These are phyloP conservation scores for Harpegnathos saltator DNA, from an alignment of 1,140 invertebrate genomes.

Conservation along the genomic window DNA sequence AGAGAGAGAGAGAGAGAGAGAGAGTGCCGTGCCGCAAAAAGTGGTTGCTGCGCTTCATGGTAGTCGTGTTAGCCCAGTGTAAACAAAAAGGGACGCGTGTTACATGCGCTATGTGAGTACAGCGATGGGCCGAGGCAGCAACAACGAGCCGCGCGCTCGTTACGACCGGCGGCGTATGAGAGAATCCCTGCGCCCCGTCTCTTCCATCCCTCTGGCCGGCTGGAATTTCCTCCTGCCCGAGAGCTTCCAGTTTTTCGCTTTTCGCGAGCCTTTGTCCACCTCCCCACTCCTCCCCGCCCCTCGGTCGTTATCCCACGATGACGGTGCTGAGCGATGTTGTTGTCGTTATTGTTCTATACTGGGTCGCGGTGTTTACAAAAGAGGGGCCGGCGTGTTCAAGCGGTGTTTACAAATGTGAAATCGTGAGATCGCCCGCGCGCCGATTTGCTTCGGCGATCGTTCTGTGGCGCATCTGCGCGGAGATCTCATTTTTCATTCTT, in stretches of 20 bases:
- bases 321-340: background rate
- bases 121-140: slow-evolving; percentile 69
- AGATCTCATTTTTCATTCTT: background rate
- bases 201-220: slow-evolving; percentile 61
- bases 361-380: too few species aligned
- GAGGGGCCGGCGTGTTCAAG: too few species aligned
- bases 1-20: too few species aligned
- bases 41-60: slow-evolving; percentile 77
- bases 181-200: too few species aligned
- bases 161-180: slow-evolving; percentile 60
- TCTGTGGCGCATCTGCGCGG: background rate
- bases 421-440: background rate
- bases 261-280: background rate
- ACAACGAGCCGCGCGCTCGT: slow-evolving; percentile 79
- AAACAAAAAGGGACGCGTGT: slow-evolving; percentile 78
- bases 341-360: background rate
- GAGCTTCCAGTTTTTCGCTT: slow-evolving; percentile 19
- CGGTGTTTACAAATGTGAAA: background rate
- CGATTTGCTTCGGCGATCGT: background rate
- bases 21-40: slow-evolving; percentile 77
- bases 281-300: background rate
- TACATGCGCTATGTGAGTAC: slow-evolving; percentile 60
- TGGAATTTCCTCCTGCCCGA: slow-evolving; percentile 31
- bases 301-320: background rate
- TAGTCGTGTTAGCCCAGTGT: slow-evolving; percentile 78